phyloP scores from a whole-genome alignment of 1,140 invertebrate species.

The Rhopalosiphum maidis region DNA sequence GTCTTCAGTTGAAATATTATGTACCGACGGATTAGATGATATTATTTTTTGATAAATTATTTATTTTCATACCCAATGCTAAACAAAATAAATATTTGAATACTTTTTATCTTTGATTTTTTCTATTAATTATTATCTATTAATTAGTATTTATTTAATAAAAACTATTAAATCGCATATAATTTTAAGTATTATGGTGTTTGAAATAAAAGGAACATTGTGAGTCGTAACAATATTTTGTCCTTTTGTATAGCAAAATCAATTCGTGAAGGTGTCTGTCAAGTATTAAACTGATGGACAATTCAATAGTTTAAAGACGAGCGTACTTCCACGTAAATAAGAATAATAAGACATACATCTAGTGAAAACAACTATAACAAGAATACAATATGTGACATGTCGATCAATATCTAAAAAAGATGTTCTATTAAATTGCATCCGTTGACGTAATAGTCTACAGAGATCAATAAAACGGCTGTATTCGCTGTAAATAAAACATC shows the following conservation, averaged over 20 bases:
- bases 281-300: neutral
- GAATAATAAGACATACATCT: neutral
- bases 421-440: conserved; percentile 18
- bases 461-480: neutral
- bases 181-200: conserved; percentile 21
- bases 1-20: neutral
- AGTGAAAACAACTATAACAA: neutral
- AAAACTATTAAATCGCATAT: neutral
- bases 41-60: conserved; percentile 5
- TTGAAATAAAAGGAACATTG: conserved; percentile 21
- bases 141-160: neutral
- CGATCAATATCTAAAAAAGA: conserved; percentile 14
- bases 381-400: neutral
- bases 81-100: neutral
- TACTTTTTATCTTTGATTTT: too few relatives aligned
- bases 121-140: too few relatives aligned
- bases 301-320: conserved; percentile 21
- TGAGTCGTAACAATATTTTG: neutral
- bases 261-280: conserved; percentile 2
- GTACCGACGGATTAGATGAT: neutral
- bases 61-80: neutral
- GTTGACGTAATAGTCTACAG: conserved; percentile 12
- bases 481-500: conserved; percentile 21
- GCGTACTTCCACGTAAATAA: neutral
- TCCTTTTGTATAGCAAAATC: neutral